Base-by-base conservation (phyloP, 1,140 invertebrate species). In the Aphidius gifuensis region DNA sequence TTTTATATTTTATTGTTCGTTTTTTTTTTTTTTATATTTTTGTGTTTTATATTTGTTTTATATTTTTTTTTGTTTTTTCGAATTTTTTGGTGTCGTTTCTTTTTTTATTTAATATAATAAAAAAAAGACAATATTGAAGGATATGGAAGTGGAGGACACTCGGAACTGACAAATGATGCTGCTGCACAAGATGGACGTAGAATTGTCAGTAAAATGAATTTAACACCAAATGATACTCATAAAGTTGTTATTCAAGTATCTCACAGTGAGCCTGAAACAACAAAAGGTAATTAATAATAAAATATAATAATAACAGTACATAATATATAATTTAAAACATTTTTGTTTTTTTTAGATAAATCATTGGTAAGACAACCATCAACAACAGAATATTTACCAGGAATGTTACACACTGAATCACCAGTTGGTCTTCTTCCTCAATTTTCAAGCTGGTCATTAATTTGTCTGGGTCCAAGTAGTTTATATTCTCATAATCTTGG, bases 391-490 rank as follows among this genome's bases (percentile, higher is more conserved):
- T 96, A 96, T 82, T 79, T 97, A 44, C 90, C 92, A 5, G 91
- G 92, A 42, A 94, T 97, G 93, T 81, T 96, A 43, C 92, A 96
- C 71, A 85, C 88, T 0, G 85, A 84, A 58, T 92, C 91, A 23
- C 92, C 92, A 6, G 75, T 83, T 5, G 88, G 85, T 51, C 80
- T 96, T 8, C 80, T 97, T 51, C 95, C 97, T 0, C 87, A 90
- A 62, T 98, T 93, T 80, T 89, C 94, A 1, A 97, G 93, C 65
- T 99, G 96, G 94, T 92, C 92, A 2, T 79, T 99, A 21, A 85
- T 94, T 47, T 96, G 92, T 75, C 81, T 97, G 1, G 97, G 96
- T 6, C 87, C 92, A 0, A 93, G 92, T 40, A 94, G 91, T 64
- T 81, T 95, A 9, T 98, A 98, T 76, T 94, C 91, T 23, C 94